Base-by-base conservation (phyloP, 2,797 vertebrate species). In the Pristis pectinata region DNA sequence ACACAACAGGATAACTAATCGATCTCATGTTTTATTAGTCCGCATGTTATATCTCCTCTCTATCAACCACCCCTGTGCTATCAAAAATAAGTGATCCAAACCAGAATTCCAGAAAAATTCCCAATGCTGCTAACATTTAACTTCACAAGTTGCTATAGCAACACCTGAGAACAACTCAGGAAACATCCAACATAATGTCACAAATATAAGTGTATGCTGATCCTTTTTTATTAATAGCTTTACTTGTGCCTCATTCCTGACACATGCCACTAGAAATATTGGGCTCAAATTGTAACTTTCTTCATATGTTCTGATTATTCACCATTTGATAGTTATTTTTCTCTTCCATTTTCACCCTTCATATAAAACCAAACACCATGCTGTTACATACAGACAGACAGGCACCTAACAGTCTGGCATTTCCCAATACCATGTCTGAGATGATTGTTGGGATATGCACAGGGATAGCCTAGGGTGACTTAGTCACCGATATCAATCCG, bases 391-490 rank as follows among this genome's bases (percentile, higher is more conserved):
- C n/a, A 67, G n/a, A 61, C 59, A 67, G 87, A 41, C 87, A 91
- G 59, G 87, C 87, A 91, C 87, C 87, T 91, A 64, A 91, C 56
- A 67, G n/a, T 41, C 87, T 67, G 41, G 61, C 87, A 64, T 91
- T 37, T 91, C 87, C n/a, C 87, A 91, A 41, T 64, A 87, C 17
- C n/a, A 67, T 22, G 61, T 19, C 24, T 41, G 61, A 80, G n/a
- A n/a, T 67, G 61, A 67, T 91, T 91, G 87, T 19, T 91, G 59
- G 1, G 34, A 91, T 91, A n/a, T 41, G 87, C n/a, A 37, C 61
- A 91, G n/a, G 87, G 87, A 91, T 91, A 37, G 87, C 87, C 61
- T 91, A 37, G 59, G 61, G 87, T 91, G 87, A 67, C n/a, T 67
- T 91, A 41, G 59, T 41, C 87, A 91, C n/a, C 37, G 91, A 64